phyloP scores from a whole-genome alignment of 2,888 invertebrate genomes.

The Morpho helenor region DNA sequence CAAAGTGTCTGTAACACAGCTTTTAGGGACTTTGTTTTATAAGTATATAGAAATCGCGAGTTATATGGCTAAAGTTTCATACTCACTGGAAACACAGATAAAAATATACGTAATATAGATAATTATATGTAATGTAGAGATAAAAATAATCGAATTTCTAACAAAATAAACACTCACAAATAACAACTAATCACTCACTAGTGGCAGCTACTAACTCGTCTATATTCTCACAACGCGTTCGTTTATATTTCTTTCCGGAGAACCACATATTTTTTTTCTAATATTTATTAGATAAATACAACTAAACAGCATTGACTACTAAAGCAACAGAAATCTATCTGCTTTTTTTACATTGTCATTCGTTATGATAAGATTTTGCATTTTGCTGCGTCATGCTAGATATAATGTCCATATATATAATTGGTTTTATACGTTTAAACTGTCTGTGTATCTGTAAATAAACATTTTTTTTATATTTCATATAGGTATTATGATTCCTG shows the following conservation, averaged over 20 bases:
- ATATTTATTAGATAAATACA: constrained; percentile 4
- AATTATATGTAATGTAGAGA: no score
- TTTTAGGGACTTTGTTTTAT: no score
- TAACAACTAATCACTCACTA: constrained; percentile 44
- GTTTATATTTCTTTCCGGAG: constrained; percentile 51
- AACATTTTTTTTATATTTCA: background rate
- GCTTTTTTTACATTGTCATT: constrained; percentile 19
- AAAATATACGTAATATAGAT: no score
- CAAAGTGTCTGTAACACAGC: no score
- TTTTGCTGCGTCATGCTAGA: constrained; percentile 20
- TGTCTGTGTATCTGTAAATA: background rate
- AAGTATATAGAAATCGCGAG: no score
- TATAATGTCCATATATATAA: background rate
- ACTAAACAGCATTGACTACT: constrained; percentile 8
- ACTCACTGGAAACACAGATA: no score
- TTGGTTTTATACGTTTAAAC: background rate
- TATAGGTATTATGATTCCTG: background rate
- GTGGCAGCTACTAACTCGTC: constrained; percentile 44
- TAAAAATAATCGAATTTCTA: constrained; percentile 2
- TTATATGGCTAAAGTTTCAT: no score
- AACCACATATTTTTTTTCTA: constrained; percentile 45
- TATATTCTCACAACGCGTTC: constrained; percentile 51
- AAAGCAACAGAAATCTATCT: constrained; percentile 16
- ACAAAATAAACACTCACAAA: constrained; percentile 14
- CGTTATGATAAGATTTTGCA: constrained; percentile 22